A percentile compares a stretch with the other conserved stretches of the same genome.
phyloP scores from a whole-genome alignment of 2,888 invertebrate genomes.

The Drosophila tripunctata region DNA sequence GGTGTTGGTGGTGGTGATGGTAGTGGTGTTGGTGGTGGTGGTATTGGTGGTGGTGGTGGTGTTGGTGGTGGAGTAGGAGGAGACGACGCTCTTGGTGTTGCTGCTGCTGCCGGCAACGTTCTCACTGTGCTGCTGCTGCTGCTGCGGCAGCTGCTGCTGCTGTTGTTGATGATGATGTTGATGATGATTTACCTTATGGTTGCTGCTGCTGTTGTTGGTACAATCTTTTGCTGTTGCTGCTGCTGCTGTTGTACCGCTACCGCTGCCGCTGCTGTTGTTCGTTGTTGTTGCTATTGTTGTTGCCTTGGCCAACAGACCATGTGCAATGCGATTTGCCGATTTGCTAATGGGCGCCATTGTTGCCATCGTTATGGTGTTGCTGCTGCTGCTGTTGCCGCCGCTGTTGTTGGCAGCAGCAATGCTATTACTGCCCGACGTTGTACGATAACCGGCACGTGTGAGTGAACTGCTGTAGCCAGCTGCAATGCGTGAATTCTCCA shows the following conservation, averaged over 20 bases:
- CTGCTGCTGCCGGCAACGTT: background rate
- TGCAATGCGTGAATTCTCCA: conserved; percentile 61
- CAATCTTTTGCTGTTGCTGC: background rate
- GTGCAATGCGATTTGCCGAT: conserved; percentile 42
- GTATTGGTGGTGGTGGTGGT: conserved; percentile 17
- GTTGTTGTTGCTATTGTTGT: too few relatives aligned
- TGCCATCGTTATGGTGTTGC: conserved; percentile 1
- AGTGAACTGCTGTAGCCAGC: conserved; percentile 75
- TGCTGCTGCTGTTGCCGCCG: conserved; percentile 8
- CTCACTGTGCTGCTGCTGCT: conserved; percentile 29
- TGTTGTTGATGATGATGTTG: background rate
- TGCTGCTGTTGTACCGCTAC: background rate
- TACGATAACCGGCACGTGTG: conserved; percentile 78
- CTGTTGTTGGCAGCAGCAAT: too few relatives aligned
- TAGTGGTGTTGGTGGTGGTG: background rate
- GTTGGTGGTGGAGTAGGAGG: conserved; percentile 13
- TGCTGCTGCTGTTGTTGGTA: too few relatives aligned
- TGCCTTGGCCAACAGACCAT: conserved; percentile 40
- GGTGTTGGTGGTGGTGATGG: conserved; percentile 5
- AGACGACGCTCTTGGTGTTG: conserved; percentile 3
- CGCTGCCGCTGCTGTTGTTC: background rate
- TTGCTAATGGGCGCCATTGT: conserved; percentile 35
- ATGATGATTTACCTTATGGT: conserved; percentile 55
- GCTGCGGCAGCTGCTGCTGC: conserved; percentile 36
- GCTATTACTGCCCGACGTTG: conserved; percentile 21